phyloP scores from a whole-genome alignment of 2,113 vertebrate species.

The Galeopterus variegatus region DNA sequence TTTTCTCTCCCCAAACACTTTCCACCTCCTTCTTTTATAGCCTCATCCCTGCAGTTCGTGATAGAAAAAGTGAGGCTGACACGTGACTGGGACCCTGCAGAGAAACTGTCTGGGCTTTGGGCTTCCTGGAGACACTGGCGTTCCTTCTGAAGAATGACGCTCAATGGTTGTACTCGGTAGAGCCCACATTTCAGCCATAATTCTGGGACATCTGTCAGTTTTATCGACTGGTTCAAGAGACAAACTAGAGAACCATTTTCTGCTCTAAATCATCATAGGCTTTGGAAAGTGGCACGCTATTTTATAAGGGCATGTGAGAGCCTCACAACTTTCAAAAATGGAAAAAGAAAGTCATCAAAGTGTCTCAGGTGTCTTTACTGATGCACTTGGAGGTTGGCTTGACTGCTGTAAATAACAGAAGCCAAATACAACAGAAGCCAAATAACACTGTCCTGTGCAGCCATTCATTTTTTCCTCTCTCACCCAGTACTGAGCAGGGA shows the following conservation, averaged over 20 bases:
- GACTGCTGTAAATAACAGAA: not conserved
- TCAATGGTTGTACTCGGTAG: not conserved
- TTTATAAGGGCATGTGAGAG: constrained; percentile 14
- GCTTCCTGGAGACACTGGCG: not conserved
- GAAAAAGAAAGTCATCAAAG: not conserved
- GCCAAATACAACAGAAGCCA: not conserved
- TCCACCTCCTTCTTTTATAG: not conserved
- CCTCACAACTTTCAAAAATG: not conserved
- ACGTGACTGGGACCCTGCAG: fast-evolving
- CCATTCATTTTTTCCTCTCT: not conserved
- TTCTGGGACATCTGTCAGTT: constrained; percentile 65
- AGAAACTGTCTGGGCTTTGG: not conserved
- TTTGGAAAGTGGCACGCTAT: constrained; percentile 52
- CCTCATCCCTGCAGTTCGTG: not conserved
- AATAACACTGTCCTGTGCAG: not conserved
- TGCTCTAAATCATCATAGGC: constrained; percentile 70
- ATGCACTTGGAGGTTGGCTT: not conserved
- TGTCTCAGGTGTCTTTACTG: not conserved
- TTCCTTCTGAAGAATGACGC: not conserved
- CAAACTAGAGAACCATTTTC: constrained; percentile 63
- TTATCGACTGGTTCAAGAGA: constrained; percentile 63
- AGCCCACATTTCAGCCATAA: not conserved
- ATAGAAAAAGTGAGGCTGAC: not conserved
- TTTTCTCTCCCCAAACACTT: not conserved
- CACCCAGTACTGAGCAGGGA: too few relatives aligned